A percentile compares a stretch with the other conserved stretches of the same genome.
phyloP scores from a whole-genome alignment of 92 coral and sea anemone genomes.

The Muricea muricata region DNA sequence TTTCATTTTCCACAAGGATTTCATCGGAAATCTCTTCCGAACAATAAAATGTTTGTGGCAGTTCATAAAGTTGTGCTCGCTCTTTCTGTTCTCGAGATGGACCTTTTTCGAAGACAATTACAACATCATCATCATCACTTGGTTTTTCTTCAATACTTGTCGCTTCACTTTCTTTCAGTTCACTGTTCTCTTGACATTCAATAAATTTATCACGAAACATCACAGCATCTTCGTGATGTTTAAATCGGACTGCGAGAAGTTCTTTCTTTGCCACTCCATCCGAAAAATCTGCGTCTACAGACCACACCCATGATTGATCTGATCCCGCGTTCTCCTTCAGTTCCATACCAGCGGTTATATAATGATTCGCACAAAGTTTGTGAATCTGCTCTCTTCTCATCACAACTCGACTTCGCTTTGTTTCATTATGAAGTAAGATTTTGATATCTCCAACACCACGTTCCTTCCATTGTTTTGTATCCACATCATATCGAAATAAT shows the following conservation, averaged over 20 bases:
- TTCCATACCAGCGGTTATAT: conserved; percentile 80
- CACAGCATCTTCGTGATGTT: conserved; percentile 69
- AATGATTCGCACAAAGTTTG: conserved; percentile 93
- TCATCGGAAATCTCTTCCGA: background rate
- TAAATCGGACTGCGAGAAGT: conserved; percentile 85
- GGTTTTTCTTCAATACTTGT: conserved; percentile 28
- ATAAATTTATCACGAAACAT: conserved; percentile 76
- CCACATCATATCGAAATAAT: conserved; percentile 79
- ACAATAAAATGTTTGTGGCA: conserved; percentile 51
- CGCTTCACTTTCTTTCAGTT: background rate
- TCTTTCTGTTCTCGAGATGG: conserved; percentile 63
- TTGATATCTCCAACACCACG: conserved; percentile 94
- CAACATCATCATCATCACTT: conserved; percentile 38
- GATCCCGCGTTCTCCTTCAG: conserved; percentile 80
- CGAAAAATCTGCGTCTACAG: conserved; percentile 86
- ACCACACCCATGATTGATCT: conserved; percentile 91
- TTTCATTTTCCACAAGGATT: background rate
- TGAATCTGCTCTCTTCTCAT: conserved; percentile 96
- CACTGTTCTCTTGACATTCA: conserved; percentile 46
- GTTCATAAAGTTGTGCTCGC: conserved; percentile 50
- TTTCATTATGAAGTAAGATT: conserved; percentile 66
- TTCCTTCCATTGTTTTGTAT: conserved; percentile 90
- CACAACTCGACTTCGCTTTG: conserved; percentile 73
- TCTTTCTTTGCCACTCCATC: conserved; percentile 78
- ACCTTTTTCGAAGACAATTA: conserved; percentile 49